Base-by-base conservation (phyloP, 2,797 vertebrate species). In the Anabas testudineus region DNA sequence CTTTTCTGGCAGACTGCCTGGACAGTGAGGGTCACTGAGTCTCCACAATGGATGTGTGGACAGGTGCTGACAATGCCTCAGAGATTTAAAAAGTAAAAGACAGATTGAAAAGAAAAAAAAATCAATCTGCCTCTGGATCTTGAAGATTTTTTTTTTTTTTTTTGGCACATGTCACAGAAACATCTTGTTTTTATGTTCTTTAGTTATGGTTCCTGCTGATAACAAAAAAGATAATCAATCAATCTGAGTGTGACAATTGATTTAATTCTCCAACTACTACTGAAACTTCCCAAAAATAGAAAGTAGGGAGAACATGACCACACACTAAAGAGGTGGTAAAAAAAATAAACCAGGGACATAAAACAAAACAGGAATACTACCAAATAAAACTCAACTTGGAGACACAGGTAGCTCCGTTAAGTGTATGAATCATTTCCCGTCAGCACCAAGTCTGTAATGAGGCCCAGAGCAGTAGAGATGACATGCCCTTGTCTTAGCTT, bases 11-110 rank as follows among this genome's bases (percentile, higher is more conserved):
- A 34, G 37, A 6, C 22, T 18, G n/a, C 45, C 66, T 54, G 13
- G 10, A 24, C 10, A 42, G 5, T 16, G 4, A 16, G 28, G 62
- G 48, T 82, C 71, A 74, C 26, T 15, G 59, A 68, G 22, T 60
- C 21, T 22, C 0, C 39, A 71, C 21, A 66, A 63, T 43, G 3
- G 16, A 41, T 59, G 65, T 48, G 39, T 37, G 30, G 19, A 21
- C 49, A 53, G 5, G 65, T 48, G 39, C 37, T 30, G 19, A 21
- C 49, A 53, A 5, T 0, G 43, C 62, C 24, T 1, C 13, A n/a
- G 28, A 6, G 18, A 64, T 21, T 37, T 16, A 37, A 24, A 46
- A 26, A 42, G 54, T 6, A 28, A 51, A 57, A 26, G 19, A 37
- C 0, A 5, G 4, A 21, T 26, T n/a, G 42, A 22, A 47, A 30